Conservation (phyloP, 2,888 invertebrate species). For the Agrochola circellaris region DNA sequence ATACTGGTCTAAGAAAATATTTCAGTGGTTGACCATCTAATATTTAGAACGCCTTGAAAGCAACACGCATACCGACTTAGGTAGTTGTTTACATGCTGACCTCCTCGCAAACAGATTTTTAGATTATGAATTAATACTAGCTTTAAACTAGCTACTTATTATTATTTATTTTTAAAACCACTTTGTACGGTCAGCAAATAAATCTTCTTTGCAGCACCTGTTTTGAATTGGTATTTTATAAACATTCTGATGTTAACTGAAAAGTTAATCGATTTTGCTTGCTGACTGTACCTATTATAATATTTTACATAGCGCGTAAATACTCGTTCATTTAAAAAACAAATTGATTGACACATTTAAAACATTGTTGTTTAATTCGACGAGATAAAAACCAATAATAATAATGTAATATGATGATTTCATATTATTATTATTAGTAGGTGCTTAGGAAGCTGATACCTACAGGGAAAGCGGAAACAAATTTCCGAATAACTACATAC, state of each 20-base stretch:
- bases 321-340: not conserved
- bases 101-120: conserved; percentile 6
- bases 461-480: no score
- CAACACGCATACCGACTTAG: not conserved
- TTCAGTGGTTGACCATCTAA: conserved; percentile 31
- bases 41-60: conserved; percentile 40
- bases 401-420: not conserved
- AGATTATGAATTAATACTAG: not conserved
- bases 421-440: not conserved
- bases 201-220: not conserved
- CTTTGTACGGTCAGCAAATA: not conserved
- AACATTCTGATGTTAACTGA: no score
- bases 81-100: conserved; percentile 22
- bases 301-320: not conserved
- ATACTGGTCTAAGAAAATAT: conserved; percentile 13
- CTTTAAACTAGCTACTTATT: not conserved
- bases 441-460: no score
- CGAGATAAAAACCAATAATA: not conserved
- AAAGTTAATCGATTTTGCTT: not conserved
- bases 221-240: not conserved
- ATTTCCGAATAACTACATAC: not conserved
- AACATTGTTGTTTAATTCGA: not conserved
- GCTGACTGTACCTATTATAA: not conserved
- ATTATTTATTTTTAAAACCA: not conserved
- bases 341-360: conserved; percentile 1